phyloP scores from a whole-genome alignment of 37 sponge, comb jelly and placozoan species.

The Crambe crambe region DNA sequence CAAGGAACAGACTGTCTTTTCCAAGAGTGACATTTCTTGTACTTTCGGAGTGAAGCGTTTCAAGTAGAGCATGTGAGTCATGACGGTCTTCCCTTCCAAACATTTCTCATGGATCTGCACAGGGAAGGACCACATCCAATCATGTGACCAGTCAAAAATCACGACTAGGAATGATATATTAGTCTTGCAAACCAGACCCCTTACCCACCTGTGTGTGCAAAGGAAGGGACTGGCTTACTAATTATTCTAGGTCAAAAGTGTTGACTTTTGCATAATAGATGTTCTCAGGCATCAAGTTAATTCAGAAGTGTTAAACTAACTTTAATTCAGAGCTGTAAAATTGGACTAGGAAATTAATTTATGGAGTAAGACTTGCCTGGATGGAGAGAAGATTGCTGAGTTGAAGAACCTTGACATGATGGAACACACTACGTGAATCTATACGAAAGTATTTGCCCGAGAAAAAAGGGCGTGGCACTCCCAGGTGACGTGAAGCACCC shows the following conservation, averaged over 20 bases:
- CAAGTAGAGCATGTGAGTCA: constrained; percentile 21
- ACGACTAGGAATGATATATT: too few species aligned
- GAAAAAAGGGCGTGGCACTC: constrained; percentile 39
- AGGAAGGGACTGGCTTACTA: too few species aligned
- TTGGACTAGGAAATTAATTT: too few species aligned
- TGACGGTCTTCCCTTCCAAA: not conserved
- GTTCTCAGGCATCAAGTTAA: too few species aligned
- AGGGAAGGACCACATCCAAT: too few species aligned
- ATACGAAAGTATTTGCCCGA: constrained; percentile 44
- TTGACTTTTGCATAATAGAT: too few species aligned
- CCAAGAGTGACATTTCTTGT: not conserved
- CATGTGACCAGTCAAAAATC: too few species aligned
- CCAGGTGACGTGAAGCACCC: constrained; percentile 29
- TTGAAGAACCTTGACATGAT: constrained; percentile 25
- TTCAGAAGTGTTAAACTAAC: too few species aligned
- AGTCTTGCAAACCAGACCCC: too few species aligned
- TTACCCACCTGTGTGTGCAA: too few species aligned
- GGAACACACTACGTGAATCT: constrained; percentile 67
- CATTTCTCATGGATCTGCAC: not conserved
- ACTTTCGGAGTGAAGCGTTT: constrained; percentile 8
- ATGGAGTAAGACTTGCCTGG: constrained; percentile 47
- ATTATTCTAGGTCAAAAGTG: too few species aligned
- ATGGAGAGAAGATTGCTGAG: constrained; percentile 3
- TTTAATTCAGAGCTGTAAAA: too few species aligned
- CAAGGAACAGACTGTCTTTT: constrained; percentile 9